phyloP scores from a whole-genome alignment of 1,140 invertebrate genomes.

The Rhynchophorus ferrugineus region DNA sequence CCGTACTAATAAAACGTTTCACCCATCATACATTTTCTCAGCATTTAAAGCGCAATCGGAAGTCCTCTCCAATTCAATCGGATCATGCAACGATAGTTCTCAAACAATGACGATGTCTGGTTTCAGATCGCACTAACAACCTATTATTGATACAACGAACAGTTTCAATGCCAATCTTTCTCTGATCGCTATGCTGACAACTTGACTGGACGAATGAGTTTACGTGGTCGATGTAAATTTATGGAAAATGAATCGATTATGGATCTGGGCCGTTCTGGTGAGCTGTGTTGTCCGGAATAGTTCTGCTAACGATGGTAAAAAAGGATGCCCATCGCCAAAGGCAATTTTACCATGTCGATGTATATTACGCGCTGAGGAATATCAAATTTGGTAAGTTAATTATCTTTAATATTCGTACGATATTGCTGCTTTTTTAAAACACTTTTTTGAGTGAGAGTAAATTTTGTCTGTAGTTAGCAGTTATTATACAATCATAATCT shows the following conservation, averaged over 20 bases:
- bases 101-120: slow-evolving; percentile 7
- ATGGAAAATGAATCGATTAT: slow-evolving; percentile 10
- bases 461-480: too few species aligned
- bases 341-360: slow-evolving; percentile 61
- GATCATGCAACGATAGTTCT: slow-evolving; percentile 1
- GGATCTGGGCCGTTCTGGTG: slow-evolving; percentile 3
- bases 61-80: slow-evolving; percentile 11
- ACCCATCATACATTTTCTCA: slow-evolving; percentile 8
- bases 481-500: too few species aligned
- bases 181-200: too few species aligned
- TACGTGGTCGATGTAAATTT: too few species aligned
- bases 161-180: too few species aligned
- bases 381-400: slow-evolving; percentile 58
- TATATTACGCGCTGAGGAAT: slow-evolving; percentile 53
- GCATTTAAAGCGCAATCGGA: slow-evolving; percentile 3
- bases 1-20: not conserved
- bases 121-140: too few species aligned
- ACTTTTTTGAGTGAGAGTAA: too few species aligned
- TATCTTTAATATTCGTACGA: not conserved
- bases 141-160: too few species aligned
- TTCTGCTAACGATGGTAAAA: not conserved
- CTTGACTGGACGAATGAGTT: too few species aligned
- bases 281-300: not conserved
- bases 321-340: slow-evolving; percentile 52
- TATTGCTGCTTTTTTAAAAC: too few species aligned